Evolutionary conservation across 2,113 vertebrate genomes (phyloP).

Genomic region (Pomatostomus ruficeps): DNA sequence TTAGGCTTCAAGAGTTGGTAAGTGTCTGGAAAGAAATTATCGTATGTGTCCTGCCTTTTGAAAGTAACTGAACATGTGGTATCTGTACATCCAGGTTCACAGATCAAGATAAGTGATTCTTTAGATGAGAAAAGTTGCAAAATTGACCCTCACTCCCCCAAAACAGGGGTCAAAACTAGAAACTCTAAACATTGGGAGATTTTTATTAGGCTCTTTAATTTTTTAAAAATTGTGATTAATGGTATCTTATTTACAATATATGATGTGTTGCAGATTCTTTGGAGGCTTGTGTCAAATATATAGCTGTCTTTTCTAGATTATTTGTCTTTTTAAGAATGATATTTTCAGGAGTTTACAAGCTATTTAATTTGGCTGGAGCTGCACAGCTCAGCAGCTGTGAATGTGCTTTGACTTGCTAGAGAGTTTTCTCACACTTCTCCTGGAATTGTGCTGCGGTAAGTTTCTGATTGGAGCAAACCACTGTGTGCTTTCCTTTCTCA

Average conservation of each 20-base stretch:
- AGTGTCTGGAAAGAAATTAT: constrained; percentile 36
- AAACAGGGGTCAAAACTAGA: neutral
- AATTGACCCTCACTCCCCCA: neutral
- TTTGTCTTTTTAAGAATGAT: neutral
- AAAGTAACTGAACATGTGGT: neutral
- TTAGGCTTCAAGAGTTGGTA: constrained; percentile 94
- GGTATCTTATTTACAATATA: neutral
- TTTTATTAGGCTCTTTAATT: neutral
- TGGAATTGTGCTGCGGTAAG: neutral
- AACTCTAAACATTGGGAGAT: neutral
- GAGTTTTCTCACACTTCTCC: neutral
- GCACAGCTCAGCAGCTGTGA: neutral
- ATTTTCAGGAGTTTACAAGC: neutral
- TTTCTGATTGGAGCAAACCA: neutral
- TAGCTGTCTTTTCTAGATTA: neutral
- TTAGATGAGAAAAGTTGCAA: neutral
- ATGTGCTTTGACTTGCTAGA: neutral
- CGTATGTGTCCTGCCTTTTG: rapidly evolving
- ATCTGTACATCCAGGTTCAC: neutral
- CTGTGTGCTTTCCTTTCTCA: neutral
- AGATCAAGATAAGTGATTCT: neutral
- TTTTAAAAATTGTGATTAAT: neutral
- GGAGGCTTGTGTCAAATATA: neutral
- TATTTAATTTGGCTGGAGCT: neutral
- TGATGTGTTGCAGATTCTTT: neutral